Evolutionary conservation across 2,888 invertebrate genomes (phyloP), one percentile per base, ranked within the genome.

Genomic region (Torymus aiolomorphi): DNA sequence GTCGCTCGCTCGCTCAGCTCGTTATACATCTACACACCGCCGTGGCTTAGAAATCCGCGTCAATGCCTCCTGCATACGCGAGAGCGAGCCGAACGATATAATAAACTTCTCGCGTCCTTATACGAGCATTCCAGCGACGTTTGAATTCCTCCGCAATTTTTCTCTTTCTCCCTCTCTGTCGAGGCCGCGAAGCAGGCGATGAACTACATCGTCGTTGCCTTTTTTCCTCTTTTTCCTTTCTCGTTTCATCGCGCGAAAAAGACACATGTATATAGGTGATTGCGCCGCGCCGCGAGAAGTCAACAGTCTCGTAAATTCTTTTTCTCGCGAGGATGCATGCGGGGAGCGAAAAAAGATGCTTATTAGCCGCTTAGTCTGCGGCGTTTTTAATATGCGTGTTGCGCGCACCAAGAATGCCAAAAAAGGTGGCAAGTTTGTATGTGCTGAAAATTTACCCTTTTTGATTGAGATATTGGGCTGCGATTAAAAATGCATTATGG

Each of bases 91-190:
- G 20, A 20, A 20, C 20, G 20, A 20, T 20, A 20, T 20, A 20
- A 42, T 42, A 42, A 42, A 42, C 42, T 42, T 10, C 42, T 14
- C 49, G 70, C 66, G 49, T 73, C 63, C 70, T 70, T 70, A 82
- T 75, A 83, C 71, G 61, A 51, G 49, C 73, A 79, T 79, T 79
- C 78, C 78, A 42, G 16, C 8, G 78, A 54, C 51, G 69, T 57
- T 74, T 56, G 67, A 69, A 70, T 75, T 69, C 63, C 62, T 10
- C 18, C 51, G 51, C 31, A 20, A 14, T 18, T 67, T 62, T 62
- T 69, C 11, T 31, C 20, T 42, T 42, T 42, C 31, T 11, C 31
- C 52, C 51, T 70, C 70, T 69, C 52, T 51, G 71, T 51, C 74
- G 70, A 51, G 65, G 67, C 54, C 67, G 67, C 67, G 42, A 42